These are phyloP conservation scores for Brachypterus glaber DNA, from an alignment of 2,888 invertebrate species.

Conservation along the genomic window DNA sequence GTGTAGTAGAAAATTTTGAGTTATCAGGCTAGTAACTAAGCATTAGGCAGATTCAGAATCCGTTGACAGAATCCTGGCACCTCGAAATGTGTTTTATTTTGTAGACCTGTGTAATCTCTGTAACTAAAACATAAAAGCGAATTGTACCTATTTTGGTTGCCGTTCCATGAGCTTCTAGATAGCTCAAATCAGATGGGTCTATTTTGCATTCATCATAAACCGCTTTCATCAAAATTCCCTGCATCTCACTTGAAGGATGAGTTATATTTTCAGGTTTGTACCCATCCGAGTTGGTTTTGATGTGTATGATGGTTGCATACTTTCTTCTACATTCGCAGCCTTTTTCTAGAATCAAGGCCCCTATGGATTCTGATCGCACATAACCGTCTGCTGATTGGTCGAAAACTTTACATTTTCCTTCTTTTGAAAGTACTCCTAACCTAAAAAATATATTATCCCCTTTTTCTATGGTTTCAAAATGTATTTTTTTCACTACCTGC, in stretches of 20 bases:
- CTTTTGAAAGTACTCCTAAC: constrained; percentile 67
- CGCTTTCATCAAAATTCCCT: constrained; percentile 50
- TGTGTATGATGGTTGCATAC: constrained; percentile 41
- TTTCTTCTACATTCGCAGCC: constrained; percentile 41
- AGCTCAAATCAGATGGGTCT: constrained; percentile 43
- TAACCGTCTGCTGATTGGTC: constrained; percentile 76
- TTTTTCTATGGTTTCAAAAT: constrained; percentile 69
- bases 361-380: constrained; percentile 70
- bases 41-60: too few relatives aligned
- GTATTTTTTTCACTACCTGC: too few relatives aligned
- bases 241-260: constrained; percentile 44
- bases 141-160: constrained; percentile 37
- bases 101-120: too few relatives aligned
- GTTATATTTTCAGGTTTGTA: constrained; percentile 32
- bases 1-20: too few relatives aligned
- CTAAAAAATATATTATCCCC: constrained; percentile 70
- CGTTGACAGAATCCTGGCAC: too few relatives aligned
- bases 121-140: too few relatives aligned
- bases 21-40: too few relatives aligned
- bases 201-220: constrained; percentile 60
- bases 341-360: constrained; percentile 62
- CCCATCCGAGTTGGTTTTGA: constrained; percentile 32
- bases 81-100: too few relatives aligned
- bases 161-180: constrained; percentile 46
- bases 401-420: constrained; percentile 85